Conservation (phyloP, 2,888 invertebrate genomes). For the Gari tellinella region DNA sequence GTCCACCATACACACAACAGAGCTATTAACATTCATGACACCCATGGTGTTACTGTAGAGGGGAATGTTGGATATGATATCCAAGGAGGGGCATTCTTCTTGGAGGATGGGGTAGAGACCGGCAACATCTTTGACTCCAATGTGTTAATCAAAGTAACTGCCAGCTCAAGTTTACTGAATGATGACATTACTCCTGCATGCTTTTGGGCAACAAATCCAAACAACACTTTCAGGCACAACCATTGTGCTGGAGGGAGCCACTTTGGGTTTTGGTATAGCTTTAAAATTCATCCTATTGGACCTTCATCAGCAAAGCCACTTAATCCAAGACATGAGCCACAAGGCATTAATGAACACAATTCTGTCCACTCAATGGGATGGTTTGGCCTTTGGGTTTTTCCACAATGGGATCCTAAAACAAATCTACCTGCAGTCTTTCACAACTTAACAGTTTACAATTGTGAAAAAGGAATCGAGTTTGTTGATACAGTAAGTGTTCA, state of each 20-base stretch:
- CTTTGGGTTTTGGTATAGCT: slow-evolving; percentile 80
- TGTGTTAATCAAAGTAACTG: slow-evolving; percentile 70
- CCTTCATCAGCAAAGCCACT: slow-evolving; percentile 65
- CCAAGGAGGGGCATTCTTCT: slow-evolving; percentile 79
- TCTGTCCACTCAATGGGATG: slow-evolving; percentile 72
- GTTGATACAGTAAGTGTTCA: slow-evolving; percentile 73
- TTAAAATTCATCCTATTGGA: slow-evolving; percentile 75
- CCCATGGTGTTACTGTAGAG: slow-evolving; percentile 64
- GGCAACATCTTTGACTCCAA: slow-evolving; percentile 74
- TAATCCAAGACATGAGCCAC: slow-evolving; percentile 69
- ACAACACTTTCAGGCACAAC: slow-evolving; percentile 75
- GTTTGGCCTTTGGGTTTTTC: slow-evolving; percentile 79
- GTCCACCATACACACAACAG: slow-evolving; percentile 78
- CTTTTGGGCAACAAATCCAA: slow-evolving; percentile 79
- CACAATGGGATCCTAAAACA: slow-evolving; percentile 61
- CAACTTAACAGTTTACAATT: slow-evolving; percentile 72
- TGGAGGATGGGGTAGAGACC: slow-evolving; percentile 80
- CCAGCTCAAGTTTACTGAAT: slow-evolving; percentile 74
- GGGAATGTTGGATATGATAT: slow-evolving; percentile 75
- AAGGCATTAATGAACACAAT: slow-evolving; percentile 69
- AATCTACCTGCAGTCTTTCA: slow-evolving; percentile 49
- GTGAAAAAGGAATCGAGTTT: slow-evolving; percentile 76
- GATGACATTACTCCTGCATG: slow-evolving; percentile 81
- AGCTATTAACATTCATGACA: slow-evolving; percentile 77
- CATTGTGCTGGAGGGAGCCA: slow-evolving; percentile 79